Evolutionary conservation across 1,140 invertebrate genomes (phyloP).

Genomic region (Drosophila prosaltans): DNA sequence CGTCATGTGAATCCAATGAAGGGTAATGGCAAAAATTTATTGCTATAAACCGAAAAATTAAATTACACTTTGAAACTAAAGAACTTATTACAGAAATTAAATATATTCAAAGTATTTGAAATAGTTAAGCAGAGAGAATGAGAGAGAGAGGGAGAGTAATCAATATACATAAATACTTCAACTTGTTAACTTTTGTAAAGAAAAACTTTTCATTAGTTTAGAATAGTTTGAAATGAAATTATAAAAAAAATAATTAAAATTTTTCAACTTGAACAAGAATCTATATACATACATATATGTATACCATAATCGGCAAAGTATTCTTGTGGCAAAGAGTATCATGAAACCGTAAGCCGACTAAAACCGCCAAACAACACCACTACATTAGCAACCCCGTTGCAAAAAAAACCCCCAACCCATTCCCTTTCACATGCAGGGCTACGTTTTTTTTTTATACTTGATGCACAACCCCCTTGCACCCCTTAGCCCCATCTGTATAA

Average conservation of each 20-base stretch:
- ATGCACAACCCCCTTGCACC: not conserved
- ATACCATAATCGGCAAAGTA: not conserved
- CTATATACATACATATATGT: not conserved
- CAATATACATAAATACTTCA: too few species aligned
- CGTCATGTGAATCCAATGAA: not conserved
- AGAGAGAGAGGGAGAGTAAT: too few species aligned
- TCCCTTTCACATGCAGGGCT: too few species aligned
- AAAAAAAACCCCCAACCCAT: not conserved
- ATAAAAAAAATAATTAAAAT: too few species aligned
- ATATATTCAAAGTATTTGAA: too few species aligned
- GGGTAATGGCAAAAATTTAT: not conserved
- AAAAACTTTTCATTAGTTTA: too few species aligned
- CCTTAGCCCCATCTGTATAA: not conserved
- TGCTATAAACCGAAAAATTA: not conserved
- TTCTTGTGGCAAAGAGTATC: not conserved
- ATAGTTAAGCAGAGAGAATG: too few species aligned
- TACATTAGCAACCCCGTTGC: constrained; percentile 68
- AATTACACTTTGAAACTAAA: not conserved
- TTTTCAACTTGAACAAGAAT: too few species aligned
- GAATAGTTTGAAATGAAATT: too few species aligned
- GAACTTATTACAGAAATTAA: too few species aligned
- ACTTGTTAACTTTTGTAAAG: too few species aligned
- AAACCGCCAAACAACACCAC: constrained; percentile 75
- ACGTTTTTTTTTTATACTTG: too few species aligned
- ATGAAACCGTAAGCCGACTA: constrained; percentile 40